phyloP scores from a whole-genome alignment of 2,888 invertebrate genomes.

The Eupithecia centaureata region DNA sequence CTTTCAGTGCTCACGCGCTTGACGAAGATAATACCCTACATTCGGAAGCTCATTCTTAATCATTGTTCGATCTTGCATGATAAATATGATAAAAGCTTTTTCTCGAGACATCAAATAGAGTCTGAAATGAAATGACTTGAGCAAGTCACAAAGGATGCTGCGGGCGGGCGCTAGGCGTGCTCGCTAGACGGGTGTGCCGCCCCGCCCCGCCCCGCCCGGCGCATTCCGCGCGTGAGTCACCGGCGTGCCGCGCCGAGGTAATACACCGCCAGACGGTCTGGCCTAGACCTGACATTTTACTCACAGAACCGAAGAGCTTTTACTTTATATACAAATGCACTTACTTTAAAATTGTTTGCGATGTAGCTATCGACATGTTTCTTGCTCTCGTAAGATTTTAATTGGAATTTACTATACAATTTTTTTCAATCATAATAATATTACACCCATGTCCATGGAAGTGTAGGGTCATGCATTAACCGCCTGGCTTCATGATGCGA shows the following conservation, averaged over 20 bases:
- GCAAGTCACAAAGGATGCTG: too few species aligned
- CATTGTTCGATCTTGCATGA: too few species aligned
- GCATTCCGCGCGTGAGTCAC: conserved; percentile 67
- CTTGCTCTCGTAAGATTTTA: not conserved
- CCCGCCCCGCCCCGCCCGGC: conserved; percentile 16
- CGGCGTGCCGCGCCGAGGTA: conserved; percentile 48
- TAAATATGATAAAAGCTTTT: too few species aligned
- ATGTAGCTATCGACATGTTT: not conserved
- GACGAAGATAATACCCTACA: too few species aligned
- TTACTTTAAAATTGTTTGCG: not conserved
- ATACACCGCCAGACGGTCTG: too few species aligned
- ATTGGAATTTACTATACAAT: not conserved
- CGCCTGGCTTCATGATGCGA: not conserved
- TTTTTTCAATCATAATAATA: not conserved
- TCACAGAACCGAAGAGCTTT: not conserved
- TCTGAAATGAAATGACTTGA: too few species aligned
- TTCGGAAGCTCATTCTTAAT: too few species aligned
- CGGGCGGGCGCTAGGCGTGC: not conserved
- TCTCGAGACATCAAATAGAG: too few species aligned
- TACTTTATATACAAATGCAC: not conserved
- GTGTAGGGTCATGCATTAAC: not conserved
- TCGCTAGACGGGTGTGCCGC: not conserved
- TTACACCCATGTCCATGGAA: not conserved
- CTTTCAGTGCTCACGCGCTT: too few species aligned
- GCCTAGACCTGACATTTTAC: not conserved